phyloP scores from a whole-genome alignment of 64 coral and sea anemone species.

The Montipora efflorescens region DNA sequence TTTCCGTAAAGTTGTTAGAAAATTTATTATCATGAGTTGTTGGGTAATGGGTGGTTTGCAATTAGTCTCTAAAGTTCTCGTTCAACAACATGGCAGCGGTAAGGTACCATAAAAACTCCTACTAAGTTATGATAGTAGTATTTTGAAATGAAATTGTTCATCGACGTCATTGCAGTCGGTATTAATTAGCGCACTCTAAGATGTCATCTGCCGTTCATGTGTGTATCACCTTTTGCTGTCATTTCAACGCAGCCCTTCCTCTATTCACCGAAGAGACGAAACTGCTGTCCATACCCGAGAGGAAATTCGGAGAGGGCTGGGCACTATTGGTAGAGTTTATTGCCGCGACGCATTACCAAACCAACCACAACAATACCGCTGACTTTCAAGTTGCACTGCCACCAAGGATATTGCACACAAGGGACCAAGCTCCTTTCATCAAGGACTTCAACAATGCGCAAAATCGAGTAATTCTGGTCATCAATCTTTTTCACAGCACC shows the following conservation, averaged over 20 bases:
- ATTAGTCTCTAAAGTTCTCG: too few relatives aligned
- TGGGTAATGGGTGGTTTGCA: too few relatives aligned
- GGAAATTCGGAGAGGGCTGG: conserved; percentile 85
- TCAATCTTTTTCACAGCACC: conserved; percentile 66
- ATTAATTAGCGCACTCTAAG: not conserved
- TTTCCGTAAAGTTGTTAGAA: too few relatives aligned
- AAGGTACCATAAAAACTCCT: too few relatives aligned
- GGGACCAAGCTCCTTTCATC: conserved; percentile 73
- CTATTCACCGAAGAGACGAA: conserved; percentile 63
- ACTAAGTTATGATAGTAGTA: too few relatives aligned
- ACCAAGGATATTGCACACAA: conserved; percentile 46
- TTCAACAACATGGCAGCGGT: too few relatives aligned
- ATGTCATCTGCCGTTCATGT: too few relatives aligned
- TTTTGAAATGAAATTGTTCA: too few relatives aligned
- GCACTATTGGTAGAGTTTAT: conserved; percentile 85
- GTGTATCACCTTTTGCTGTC: not conserved
- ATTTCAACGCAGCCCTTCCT: conserved; percentile 49
- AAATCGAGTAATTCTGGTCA: conserved; percentile 67
- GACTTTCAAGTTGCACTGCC: conserved; percentile 68
- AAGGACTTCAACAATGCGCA: conserved; percentile 67
- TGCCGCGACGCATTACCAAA: conserved; percentile 80
- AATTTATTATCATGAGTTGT: too few relatives aligned
- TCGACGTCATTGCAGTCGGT: too few relatives aligned
- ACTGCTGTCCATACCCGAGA: conserved; percentile 74
- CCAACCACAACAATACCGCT: conserved; percentile 80